Evolutionary conservation across 53 echinoderm and acorn worm species (phyloP), one percentile per base, ranked within the genome.

Genomic region (Stichopus horrens): DNA sequence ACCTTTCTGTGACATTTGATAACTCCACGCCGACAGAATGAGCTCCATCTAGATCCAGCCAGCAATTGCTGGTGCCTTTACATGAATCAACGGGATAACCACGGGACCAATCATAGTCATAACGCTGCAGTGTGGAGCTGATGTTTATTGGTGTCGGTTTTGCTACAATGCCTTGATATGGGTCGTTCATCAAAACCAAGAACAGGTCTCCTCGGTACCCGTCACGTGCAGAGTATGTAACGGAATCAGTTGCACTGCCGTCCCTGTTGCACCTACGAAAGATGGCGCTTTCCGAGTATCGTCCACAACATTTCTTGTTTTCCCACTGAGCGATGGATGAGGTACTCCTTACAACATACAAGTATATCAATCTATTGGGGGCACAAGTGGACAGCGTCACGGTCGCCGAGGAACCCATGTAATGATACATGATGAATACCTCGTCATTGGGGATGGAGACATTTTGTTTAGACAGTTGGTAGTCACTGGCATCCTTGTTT

Each of bases 381-480:
- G 85, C 85, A 18, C 85, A 85, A 21, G 59, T 67, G 0, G 14
- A 85, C 51, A 85, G 13, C 18, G 68, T 68, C 52, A 67, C 85
- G 4, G 52, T 51, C 21, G 63, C 63, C 20, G 22, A 22, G 9
- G 10, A 7, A 5, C 85, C 85, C 51, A 85, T 7, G 14, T 85
- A 85, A 65, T 85, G 85, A 85, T 85, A 85, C 85, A 65, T 67
- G 10, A 67, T 85, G 60, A 58, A 67, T 10, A 67, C 59, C 9
- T 85, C 85, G 16, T 65, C 37, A 5, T 18, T 18, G 16, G 85
- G 85, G 4, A 85, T 57, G 1, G 85, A 58, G 10, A 67, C 13
- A 23, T 66, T 85, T 7, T 10, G 4, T 20, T 65, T 58, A 21
- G 9, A 65, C 51, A 23, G 52, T 22, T 7, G 5, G 52, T 51